These are phyloP conservation scores for Aelia acuminata DNA, from an alignment of 2,888 invertebrate species.

Conservation along the genomic window DNA sequence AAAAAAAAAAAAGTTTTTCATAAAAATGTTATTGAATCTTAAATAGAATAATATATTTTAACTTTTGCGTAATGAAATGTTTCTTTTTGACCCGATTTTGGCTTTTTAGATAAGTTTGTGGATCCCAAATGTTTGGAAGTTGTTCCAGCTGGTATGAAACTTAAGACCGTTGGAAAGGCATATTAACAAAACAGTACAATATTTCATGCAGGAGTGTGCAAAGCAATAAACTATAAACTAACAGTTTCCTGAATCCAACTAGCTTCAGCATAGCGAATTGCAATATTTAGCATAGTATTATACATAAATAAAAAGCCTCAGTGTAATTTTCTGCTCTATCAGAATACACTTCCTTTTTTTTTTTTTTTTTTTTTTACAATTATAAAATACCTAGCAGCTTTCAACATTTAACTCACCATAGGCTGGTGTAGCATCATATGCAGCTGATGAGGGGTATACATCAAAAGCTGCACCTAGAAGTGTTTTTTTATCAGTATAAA, in stretches of 20 bases:
- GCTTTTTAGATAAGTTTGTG: too few relatives aligned
- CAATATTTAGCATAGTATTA: not conserved
- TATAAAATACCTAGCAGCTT: not conserved
- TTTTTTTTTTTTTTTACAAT: not conserved
- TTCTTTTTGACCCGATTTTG: too few relatives aligned
- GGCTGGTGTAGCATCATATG: not conserved
- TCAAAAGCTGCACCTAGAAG: constrained; percentile 7
- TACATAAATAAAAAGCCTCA: not conserved
- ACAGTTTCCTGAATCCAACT: not conserved
- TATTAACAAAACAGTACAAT: not conserved
- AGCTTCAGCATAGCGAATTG: too few relatives aligned
- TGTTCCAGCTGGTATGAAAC: not conserved
- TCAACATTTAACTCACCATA: not conserved
- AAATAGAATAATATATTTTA: too few relatives aligned
- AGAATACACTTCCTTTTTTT: not conserved
- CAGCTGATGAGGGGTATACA: not conserved
- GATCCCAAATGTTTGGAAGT: too few relatives aligned
- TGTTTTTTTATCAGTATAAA: not conserved
- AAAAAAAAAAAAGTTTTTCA: too few relatives aligned
- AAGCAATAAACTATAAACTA: not conserved
- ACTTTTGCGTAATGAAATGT: too few relatives aligned
- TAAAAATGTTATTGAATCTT: too few relatives aligned
- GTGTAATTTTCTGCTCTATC: not conserved
- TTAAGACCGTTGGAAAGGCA: not conserved
- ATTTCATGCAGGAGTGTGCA: not conserved